Evolutionary conservation across 2,113 vertebrate species (phyloP), one percentile per base, ranked within the genome.

Genomic region (Nothobranchius furzeri): DNA sequence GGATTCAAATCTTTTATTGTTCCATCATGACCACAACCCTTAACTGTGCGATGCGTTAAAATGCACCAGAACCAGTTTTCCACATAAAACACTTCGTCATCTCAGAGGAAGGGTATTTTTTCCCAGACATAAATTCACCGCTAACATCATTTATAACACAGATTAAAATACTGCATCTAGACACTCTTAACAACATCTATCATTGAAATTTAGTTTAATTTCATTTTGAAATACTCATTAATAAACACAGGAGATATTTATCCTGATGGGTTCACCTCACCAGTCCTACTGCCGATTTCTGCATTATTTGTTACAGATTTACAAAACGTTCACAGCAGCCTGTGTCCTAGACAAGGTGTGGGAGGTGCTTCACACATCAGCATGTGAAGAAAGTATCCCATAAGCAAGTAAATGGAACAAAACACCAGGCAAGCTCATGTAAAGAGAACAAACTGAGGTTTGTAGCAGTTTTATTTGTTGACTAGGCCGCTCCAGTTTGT

Each of bases 11-110:
- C 24, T 55, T 3, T 12, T 6, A 47, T 67, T 45, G 3, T 36
- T 60, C 9, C 25, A 43, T 40, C 17, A 40, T 78, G 14, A 71
- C 60, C 25, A 69, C 46, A 54, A 13, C 4, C 17, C 60, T 70
- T 1, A 75, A 61, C 10, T 43, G 3, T 14, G 7, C 3, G 12
- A 61, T 70, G 17, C 43, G 1, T 0, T 51, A 40, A 49, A 17
- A 50, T 1, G 43, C 12, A 12, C 9, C 48, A 20, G 3, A 20
- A 35, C 36, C 1, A 10, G 15, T 55, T 15, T 52, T 52, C 7
- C 9, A 40, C 37, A 8, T 40, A 30, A 30, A 30, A 30, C 30
- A 30, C 30, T 4, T 30, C 30, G 30, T 30, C 30, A 30, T 30
- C 30, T 30, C 30, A 30, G 30, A 30, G 4, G 30, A 9, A 40